Percentiles rank a stretch among this genome's conserved stretches.
These are phyloP conservation scores for Sceliomorpha sp. DNA, from an alignment of 2,888 invertebrate species.

Conservation along the genomic window DNA sequence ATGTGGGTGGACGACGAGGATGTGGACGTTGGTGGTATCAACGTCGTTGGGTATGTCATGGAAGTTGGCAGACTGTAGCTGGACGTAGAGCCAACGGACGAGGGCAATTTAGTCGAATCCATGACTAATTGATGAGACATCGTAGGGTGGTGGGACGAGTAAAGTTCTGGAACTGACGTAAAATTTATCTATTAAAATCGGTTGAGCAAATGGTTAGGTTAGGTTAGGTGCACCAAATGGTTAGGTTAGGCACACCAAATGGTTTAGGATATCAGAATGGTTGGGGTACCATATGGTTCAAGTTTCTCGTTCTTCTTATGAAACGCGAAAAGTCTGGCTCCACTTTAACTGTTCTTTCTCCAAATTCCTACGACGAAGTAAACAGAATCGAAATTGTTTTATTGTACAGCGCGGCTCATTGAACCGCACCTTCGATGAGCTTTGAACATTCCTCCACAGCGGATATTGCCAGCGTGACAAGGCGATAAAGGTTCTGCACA, in stretches of 20 bases:
- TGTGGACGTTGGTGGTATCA: conserved; percentile 77
- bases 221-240: no score
- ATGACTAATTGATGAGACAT: conserved; percentile 70
- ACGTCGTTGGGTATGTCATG: conserved; percentile 80
- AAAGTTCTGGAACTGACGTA: conserved; percentile 72
- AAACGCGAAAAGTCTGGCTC: no score
- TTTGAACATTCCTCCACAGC: conserved; percentile 39
- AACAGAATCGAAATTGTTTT: neutral
- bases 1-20: conserved; percentile 82
- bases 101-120: conserved; percentile 77
- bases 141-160: conserved; percentile 75
- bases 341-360: no score
- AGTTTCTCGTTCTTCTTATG: no score
- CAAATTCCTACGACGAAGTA: neutral
- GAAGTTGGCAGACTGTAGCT: conserved; percentile 77
- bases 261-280: no score
- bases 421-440: conserved; percentile 28
- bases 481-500: conserved; percentile 22
- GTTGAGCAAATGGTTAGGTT: no score
- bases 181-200: neutral
- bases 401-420: conserved; percentile 15
- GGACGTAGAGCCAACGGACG: conserved; percentile 76
- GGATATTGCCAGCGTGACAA: conserved; percentile 59
- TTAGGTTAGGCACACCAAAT: no score
- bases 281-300: no score